Percentiles rank a stretch among this genome's conserved stretches.
Conservation (phyloP, 2,797 vertebrate species). For the Serranus cabrilla region DNA sequence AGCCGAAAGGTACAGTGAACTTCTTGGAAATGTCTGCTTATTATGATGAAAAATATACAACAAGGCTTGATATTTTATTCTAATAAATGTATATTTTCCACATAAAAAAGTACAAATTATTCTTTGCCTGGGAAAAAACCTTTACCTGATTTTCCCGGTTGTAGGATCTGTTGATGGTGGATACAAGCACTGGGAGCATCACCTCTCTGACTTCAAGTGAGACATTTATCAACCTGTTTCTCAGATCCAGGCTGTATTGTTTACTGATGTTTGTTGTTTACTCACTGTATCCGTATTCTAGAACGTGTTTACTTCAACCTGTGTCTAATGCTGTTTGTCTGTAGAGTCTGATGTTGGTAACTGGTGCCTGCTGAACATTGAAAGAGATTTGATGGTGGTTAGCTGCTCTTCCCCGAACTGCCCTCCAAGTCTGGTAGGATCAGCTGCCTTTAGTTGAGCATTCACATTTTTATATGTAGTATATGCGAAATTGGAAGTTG, state of each 20-base stretch:
- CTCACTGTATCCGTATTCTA: neutral
- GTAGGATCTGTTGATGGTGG: conserved; percentile 79
- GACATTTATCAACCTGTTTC: conserved; percentile 24
- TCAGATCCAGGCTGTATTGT: neutral
- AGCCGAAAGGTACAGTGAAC: conserved; percentile 89
- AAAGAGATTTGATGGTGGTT: conserved; percentile 92
- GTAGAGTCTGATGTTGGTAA: conserved; percentile 86
- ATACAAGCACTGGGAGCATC: conserved; percentile 73
- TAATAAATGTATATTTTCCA: neutral
- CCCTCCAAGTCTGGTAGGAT: conserved; percentile 91
- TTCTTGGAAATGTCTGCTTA: neutral
- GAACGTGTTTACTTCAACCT: neutral
- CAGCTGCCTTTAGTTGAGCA: neutral
- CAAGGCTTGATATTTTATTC: neutral
- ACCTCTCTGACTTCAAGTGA: conserved; percentile 79
- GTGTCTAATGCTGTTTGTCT: conserved; percentile 35
- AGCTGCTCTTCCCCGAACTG: conserved; percentile 92
- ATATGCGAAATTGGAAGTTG: neutral
- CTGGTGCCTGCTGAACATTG: conserved; percentile 92
- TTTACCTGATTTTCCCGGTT: conserved; percentile 7
- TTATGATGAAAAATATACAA: neutral
- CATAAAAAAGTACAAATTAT: neutral
- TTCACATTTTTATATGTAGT: neutral
- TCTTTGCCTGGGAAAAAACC: neutral
- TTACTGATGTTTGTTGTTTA: neutral